Conservation (phyloP, 1,140 invertebrate species). For the Leptoteleia sp. region DNA sequence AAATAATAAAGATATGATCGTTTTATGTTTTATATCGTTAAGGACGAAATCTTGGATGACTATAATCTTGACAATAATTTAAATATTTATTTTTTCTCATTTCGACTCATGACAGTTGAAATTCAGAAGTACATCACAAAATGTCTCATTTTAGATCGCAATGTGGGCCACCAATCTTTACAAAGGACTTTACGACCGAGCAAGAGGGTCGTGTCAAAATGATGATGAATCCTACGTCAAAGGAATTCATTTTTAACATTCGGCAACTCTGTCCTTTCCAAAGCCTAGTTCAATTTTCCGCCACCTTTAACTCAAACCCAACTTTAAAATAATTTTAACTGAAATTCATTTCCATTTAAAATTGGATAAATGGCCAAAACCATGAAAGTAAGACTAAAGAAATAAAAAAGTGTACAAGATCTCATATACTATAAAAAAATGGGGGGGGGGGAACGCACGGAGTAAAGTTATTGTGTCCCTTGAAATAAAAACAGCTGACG, state of each 20-base stretch:
- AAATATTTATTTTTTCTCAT: slow-evolving; percentile 39
- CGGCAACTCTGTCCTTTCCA: slow-evolving; percentile 5
- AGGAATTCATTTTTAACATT: slow-evolving; percentile 41
- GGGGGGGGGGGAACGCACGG: neutral
- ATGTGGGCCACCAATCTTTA: slow-evolving; percentile 72
- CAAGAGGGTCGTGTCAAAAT: slow-evolving; percentile 57
- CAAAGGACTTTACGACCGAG: slow-evolving; percentile 55
- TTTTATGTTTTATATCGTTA: too few relatives aligned
- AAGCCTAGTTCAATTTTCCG: too few relatives aligned
- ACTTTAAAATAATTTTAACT: slow-evolving; percentile 1
- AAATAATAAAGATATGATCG: too few relatives aligned
- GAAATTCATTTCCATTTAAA: neutral
- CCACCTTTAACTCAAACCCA: too few relatives aligned
- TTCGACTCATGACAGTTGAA: slow-evolving; percentile 18
- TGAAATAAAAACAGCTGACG: slow-evolving; percentile 7
- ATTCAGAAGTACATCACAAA: slow-evolving; percentile 64
- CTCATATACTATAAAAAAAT: neutral
- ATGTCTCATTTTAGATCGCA: slow-evolving; percentile 74
- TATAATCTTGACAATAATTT: slow-evolving; percentile 7
- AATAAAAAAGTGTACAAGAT: neutral
- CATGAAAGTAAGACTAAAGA: too few relatives aligned
- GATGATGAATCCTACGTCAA: slow-evolving; percentile 48
- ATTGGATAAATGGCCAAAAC: neutral
- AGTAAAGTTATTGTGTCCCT: neutral
- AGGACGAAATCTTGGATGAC: too few relatives aligned